Percentiles rank a stretch among this genome's conserved stretches.
phyloP scores from a whole-genome alignment of 2,797 vertebrate genomes.

The Phrynocephalus forsythii region DNA sequence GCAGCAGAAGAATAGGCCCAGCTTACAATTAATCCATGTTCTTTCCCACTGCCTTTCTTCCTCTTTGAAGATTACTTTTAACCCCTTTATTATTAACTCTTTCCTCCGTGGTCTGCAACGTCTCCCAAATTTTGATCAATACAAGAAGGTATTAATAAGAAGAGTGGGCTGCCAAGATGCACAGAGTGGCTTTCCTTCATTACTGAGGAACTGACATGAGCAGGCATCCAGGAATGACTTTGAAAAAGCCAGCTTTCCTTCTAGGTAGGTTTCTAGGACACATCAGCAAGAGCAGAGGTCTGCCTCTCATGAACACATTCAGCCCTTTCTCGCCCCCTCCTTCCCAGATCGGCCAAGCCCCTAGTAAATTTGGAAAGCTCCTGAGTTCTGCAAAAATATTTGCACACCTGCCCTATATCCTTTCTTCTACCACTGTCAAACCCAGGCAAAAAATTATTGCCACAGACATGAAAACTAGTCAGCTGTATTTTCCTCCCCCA shows the following conservation, averaged over 20 bases:
- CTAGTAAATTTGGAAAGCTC: not conserved
- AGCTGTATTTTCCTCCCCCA: not conserved
- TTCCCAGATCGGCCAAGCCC: not conserved
- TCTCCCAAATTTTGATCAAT: not conserved
- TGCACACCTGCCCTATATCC: not conserved
- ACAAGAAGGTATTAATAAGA: not conserved
- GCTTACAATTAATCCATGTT: not conserved
- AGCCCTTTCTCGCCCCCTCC: not conserved
- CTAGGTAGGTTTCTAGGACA: not conserved
- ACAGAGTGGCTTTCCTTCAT: not conserved
- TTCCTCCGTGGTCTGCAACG: not conserved
- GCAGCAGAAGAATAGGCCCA: not conserved
- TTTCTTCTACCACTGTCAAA: not conserved
- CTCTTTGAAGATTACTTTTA: not conserved
- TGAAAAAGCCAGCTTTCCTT: not conserved
- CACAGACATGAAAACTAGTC: not conserved
- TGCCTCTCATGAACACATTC: not conserved
- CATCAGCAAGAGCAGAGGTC: not conserved
- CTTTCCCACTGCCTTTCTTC: not conserved
- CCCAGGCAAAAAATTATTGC: not conserved
- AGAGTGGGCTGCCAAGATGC: too few species aligned
- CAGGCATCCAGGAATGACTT: not conserved
- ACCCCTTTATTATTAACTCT: not conserved
- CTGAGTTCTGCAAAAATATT: not conserved
- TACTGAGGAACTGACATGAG: not conserved